These are phyloP conservation scores for Eutrigla gurnardus DNA, from an alignment of 2,797 vertebrate genomes.

Conservation along the genomic window DNA sequence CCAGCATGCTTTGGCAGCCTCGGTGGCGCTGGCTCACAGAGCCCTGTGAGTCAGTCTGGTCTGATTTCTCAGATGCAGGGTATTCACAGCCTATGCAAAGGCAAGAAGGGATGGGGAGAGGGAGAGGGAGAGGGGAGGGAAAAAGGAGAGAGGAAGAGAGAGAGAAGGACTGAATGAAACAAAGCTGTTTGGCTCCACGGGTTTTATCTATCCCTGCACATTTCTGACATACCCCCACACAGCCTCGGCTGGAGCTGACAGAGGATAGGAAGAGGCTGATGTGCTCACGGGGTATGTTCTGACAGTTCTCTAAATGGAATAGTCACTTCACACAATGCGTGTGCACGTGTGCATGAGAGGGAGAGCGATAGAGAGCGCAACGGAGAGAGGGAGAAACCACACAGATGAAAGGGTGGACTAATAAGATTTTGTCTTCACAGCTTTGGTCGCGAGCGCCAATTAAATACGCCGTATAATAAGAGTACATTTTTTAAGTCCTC, in stretches of 20 bases:
- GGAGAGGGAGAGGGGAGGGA: conserved; percentile 38
- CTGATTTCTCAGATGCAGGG: conserved; percentile 90
- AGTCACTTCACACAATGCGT: conserved; percentile 76
- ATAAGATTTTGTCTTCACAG: conserved; percentile 79
- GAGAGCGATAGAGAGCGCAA: conserved; percentile 32
- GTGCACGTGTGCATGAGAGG: conserved; percentile 69
- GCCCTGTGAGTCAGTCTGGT: conserved; percentile 86
- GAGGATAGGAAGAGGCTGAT: conserved; percentile 80
- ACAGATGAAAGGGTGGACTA: conserved; percentile 74
- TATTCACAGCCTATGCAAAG: conserved; percentile 92
- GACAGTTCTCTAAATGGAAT: conserved; percentile 83
- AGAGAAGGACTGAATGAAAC: conserved; percentile 81
- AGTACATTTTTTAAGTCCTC: conserved; percentile 65
- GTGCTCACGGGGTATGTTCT: conserved; percentile 83
- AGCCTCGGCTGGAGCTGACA: conserved; percentile 80
- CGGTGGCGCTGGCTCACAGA: conserved; percentile 89
- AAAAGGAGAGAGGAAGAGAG: conserved; percentile 51
- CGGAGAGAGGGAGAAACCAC: conserved; percentile 49
- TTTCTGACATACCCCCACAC: conserved; percentile 84
- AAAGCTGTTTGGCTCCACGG: conserved; percentile 83
- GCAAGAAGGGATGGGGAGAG: conserved; percentile 64
- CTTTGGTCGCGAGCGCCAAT: conserved; percentile 65
- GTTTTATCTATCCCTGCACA: conserved; percentile 84
- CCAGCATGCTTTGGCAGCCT: conserved; percentile 90
- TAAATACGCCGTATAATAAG: conserved; percentile 65